Percentiles rank a stretch among this genome's conserved stretches.
These are phyloP conservation scores for Hyles lineata DNA, from an alignment of 2,888 invertebrate species.

Conservation along the genomic window DNA sequence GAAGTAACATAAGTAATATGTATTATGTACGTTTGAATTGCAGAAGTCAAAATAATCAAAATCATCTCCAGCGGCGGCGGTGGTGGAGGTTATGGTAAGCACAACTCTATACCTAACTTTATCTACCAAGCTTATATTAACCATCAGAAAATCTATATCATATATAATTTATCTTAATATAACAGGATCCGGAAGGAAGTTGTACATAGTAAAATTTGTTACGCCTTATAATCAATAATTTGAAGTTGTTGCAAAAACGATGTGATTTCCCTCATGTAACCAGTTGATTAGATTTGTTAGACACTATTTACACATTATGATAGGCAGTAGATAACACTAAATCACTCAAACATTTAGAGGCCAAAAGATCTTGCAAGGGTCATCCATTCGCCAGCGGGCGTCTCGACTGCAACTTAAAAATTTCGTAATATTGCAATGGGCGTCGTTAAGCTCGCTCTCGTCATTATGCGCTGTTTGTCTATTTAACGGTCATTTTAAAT, in stretches of 20 bases:
- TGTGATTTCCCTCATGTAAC: too few species aligned
- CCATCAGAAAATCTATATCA: neutral
- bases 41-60: conserved; percentile 74
- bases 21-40: conserved; percentile 30
- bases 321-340: conserved; percentile 8
- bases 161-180: too few species aligned
- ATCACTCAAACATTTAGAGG: conserved; percentile 37
- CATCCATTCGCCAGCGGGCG: conserved; percentile 48
- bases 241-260: too few species aligned
- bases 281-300: neutral
- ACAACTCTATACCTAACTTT: neutral
- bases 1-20: neutral
- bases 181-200: too few species aligned
- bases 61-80: conserved; percentile 68
- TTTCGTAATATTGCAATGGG: conserved; percentile 47
- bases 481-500: conserved; percentile 19
- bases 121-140: neutral
- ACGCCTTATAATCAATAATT: too few species aligned
- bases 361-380: conserved; percentile 47
- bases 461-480: conserved; percentile 13
- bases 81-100: conserved; percentile 57
- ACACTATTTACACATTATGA: neutral
- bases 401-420: conserved; percentile 38
- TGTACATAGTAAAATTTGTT: too few species aligned
- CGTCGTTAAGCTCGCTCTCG: conserved; percentile 16